Evolutionary conservation across 1,140 invertebrate species (phyloP).

Genomic region (Magallana angulata): DNA sequence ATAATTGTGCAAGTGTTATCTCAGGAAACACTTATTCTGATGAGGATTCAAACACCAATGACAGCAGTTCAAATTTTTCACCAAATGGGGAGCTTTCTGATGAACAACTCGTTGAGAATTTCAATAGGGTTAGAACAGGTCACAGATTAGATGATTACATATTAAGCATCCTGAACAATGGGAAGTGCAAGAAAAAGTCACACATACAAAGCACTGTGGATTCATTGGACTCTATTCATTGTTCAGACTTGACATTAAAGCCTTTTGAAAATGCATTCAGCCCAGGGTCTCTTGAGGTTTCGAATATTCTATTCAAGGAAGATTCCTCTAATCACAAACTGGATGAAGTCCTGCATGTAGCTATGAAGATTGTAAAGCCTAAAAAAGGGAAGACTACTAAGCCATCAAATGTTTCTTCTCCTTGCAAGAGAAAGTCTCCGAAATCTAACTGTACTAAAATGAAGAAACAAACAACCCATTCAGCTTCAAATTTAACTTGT

Average conservation of each 20-base stretch:
- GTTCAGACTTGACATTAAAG: not conserved
- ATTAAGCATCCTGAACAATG: conserved; percentile 4
- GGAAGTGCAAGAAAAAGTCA: not conserved
- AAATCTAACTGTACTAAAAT: not conserved
- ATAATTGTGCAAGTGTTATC: not conserved
- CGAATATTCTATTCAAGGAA: not conserved
- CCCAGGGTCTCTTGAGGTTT: not conserved
- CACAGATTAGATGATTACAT: conserved; percentile 12
- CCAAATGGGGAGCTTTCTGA: not conserved
- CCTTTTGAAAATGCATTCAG: not conserved
- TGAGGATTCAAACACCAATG: conserved; percentile 16
- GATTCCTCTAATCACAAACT: not conserved
- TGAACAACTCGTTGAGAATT: not conserved
- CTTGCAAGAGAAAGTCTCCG: not conserved
- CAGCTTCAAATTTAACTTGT: not conserved
- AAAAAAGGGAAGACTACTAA: not conserved
- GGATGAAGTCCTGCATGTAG: conserved; percentile 6
- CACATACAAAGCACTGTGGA: not conserved
- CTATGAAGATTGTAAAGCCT: conserved; percentile 3
- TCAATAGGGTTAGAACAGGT: conserved; percentile 1
- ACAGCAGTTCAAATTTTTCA: not conserved
- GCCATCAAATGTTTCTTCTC: not conserved
- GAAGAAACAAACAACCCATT: not conserved
- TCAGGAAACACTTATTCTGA: not conserved
- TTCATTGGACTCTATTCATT: not conserved